A percentile compares a stretch with the other conserved stretches of the same genome.
These are phyloP conservation scores for Drosophila siamana DNA, from an alignment of 2,888 invertebrate species.

Conservation along the genomic window DNA sequence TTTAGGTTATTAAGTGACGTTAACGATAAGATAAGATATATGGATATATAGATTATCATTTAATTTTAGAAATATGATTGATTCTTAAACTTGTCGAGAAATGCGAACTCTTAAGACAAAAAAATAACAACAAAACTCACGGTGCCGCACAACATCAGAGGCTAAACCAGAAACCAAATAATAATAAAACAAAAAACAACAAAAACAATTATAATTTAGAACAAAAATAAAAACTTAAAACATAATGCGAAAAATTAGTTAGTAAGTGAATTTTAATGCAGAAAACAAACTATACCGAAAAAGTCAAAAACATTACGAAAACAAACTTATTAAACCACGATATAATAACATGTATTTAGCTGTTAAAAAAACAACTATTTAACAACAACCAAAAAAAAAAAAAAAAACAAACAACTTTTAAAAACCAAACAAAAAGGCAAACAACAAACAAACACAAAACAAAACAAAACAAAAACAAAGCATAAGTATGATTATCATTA, in stretches of 20 bases:
- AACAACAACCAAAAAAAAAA: conserved; percentile 44
- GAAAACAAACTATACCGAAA: conserved; percentile 57
- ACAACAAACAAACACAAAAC: conserved; percentile 28
- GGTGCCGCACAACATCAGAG: conserved; percentile 64
- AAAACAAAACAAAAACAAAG: conserved; percentile 38
- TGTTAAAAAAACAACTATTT: conserved; percentile 73
- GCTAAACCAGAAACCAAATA: conserved; percentile 70
- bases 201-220: conserved; percentile 67
- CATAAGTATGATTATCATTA: conserved; percentile 80
- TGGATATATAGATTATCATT: conserved; percentile 69
- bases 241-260: conserved; percentile 61
- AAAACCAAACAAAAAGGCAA: conserved; percentile 49
- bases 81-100: conserved; percentile 79
- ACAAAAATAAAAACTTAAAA: conserved; percentile 42
- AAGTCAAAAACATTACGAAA: conserved; percentile 52
- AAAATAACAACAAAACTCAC: conserved; percentile 47
- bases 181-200: conserved; percentile 9
- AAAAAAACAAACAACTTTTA: conserved; percentile 56
- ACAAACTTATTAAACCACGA: conserved; percentile 35
- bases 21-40: conserved; percentile 64
- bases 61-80: conserved; percentile 66
- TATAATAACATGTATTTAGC: conserved; percentile 75
- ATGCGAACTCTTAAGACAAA: conserved; percentile 67
- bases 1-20: conserved; percentile 72
- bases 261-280: conserved; percentile 77